Base-by-base conservation (phyloP, 92 coral and sea anemone species). In the Galaxea fascicularis region DNA sequence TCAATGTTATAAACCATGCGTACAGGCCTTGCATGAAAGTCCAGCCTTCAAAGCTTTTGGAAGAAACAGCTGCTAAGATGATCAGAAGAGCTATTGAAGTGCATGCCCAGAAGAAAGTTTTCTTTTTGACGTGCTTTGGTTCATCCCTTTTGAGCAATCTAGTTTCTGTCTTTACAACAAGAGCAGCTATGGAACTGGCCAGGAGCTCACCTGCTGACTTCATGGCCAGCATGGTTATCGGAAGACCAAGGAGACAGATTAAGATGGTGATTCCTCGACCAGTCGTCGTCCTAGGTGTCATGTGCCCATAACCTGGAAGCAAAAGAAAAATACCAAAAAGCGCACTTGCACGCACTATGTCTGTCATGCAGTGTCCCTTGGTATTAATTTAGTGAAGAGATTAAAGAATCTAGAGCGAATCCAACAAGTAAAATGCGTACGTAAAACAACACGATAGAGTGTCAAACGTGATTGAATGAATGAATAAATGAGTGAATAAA, bases 221-320 rank as follows among this genome's bases (percentile, higher is more conserved):
- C 31, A 83, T 28, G 49, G 81, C 65, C 25, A 83, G 46, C 82
- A 83, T 65, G 46, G 65, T 73, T 15, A 83, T 29, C 18, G 87
- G 87, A 12, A 74, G 41, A 14, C 87, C 81, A 4, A 83, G 10
- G 10, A 60, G 15, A 49, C 87, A 83, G 25, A n/a, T 0, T 0
- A 73, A 11, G 59, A 83, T 83, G 30, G 87, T 74, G 47, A 73
- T 18, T 2, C 87, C 73, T 62, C 74, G 87, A 4, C 87, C 87
- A 17, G 74, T 65, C 2, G 16, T 4, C 3, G 87, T 83, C 65
- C 60, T 53, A 21, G 87, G 87, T 46, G 87, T 83, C 2, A 63
- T 73, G 18, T 46, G 9, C 30, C 87, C 87, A 74, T 44, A 83
- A 11, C 87, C 87, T 83, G 39, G 10, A 14, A 24, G 12, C 17